These are phyloP conservation scores for Chaenodraco wilsoni DNA, from an alignment of 2,797 vertebrate genomes.

Conservation along the genomic window DNA sequence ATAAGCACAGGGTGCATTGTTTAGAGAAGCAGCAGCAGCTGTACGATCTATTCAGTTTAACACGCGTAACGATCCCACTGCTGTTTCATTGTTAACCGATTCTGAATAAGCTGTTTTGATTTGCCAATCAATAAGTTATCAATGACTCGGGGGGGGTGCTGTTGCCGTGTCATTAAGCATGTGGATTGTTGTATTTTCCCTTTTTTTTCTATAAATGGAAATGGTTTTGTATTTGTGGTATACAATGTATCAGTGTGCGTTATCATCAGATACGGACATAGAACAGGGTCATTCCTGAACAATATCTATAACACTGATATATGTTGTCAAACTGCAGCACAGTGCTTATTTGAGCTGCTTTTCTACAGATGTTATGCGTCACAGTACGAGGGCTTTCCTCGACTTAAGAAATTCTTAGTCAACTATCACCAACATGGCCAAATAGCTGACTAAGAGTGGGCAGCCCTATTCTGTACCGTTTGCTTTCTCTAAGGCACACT, in stretches of 20 bases:
- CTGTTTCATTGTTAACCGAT: slow-evolving; percentile 17
- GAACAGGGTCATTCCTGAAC: neutral
- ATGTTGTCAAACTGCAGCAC: neutral
- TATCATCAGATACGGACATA: neutral
- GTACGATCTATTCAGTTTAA: no score
- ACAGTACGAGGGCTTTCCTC: neutral
- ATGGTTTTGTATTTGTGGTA: neutral
- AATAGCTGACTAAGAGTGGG: no score
- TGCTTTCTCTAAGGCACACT: slow-evolving; percentile 6
- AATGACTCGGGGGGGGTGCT: neutral
- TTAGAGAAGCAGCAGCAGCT: no score
- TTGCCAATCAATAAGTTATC: slow-evolving; percentile 3
- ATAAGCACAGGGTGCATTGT: slow-evolving; percentile 36
- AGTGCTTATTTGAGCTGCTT: neutral
- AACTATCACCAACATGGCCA: no score
- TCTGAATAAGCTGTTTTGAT: slow-evolving; percentile 19
- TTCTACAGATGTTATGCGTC: slow-evolving; percentile 1
- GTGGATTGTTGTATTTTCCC: neutral
- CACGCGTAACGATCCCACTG: slow-evolving; percentile 5
- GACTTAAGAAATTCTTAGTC: no score
- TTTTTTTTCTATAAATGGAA: neutral
- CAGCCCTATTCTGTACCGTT: neutral
- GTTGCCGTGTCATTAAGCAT: neutral
- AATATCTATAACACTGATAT: neutral
- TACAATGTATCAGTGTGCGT: neutral